Percentiles rank a stretch among this genome's conserved stretches.
phyloP scores from a whole-genome alignment of 2,797 vertebrate genomes.

The Strix occidentalis region DNA sequence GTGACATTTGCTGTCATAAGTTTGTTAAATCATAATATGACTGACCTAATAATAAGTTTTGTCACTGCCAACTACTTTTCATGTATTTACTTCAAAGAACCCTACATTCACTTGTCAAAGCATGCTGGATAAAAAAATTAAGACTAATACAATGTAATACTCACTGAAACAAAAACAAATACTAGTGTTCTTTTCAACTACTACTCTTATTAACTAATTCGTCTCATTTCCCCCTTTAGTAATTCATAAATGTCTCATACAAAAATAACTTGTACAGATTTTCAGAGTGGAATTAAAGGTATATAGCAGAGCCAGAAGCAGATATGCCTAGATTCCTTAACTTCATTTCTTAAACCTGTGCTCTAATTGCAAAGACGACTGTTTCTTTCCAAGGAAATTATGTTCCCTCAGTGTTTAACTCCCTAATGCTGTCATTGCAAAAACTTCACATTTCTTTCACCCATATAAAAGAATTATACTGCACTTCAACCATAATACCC shows the following conservation, averaged over 20 bases:
- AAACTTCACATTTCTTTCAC: background rate
- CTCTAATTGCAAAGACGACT: background rate
- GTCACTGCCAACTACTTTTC: background rate
- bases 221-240: background rate
- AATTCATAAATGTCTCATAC: background rate
- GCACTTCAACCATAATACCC: background rate
- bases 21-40: background rate
- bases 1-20: background rate
- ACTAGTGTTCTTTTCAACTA: background rate
- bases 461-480: background rate
- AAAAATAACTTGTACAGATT: background rate
- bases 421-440: background rate
- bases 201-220: background rate
- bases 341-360: background rate
- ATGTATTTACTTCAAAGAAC: background rate
- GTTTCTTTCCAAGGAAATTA: background rate
- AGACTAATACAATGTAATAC: background rate
- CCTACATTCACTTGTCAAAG: background rate
- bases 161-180: background rate
- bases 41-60: slow-evolving; percentile 24
- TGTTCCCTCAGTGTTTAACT: background rate
- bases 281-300: slow-evolving; percentile 7
- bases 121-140: background rate
- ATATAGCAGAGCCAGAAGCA: background rate
- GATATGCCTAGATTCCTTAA: background rate